Evolutionary conservation across 2,797 vertebrate genomes (phyloP), one percentile per base, ranked within the genome.

Genomic region (Anguilla anguilla): DNA sequence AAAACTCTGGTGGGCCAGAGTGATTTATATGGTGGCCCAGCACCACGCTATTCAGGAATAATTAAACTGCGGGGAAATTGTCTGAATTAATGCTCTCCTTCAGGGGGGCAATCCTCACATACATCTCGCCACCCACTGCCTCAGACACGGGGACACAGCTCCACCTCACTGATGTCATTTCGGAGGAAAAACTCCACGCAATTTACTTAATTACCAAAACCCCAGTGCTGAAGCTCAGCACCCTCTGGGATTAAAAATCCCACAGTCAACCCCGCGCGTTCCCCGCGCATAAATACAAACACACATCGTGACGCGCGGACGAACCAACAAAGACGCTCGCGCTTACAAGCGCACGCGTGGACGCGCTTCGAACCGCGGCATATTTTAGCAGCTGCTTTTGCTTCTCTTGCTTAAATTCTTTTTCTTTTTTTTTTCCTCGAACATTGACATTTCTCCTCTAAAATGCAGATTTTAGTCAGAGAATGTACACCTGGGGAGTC

Each of bases 61-160:
- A 95, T 95, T 95, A 95, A 95, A 95, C 92, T 95, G 93, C 92
- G 92, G 91, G 92, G 93, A 92, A 92, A 92, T 92, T 94, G 93
- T 88, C 90, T 91, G 94, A 95, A 94, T 94, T 93, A 95, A 94
- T 93, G 91, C 28, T 92, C 89, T 93, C 92, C 92, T 92, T 93
- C 89, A 89, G 89, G 91, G 77, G 90, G 92, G 88, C 88, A 91
- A 92, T 94, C 91, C 92, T 94, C 94, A 94, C 91, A 91, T 87
- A 90, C 91, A 91, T 93, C 89, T 92, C 88, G 61, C 88, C 35
- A n/a, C 46, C 53, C 11, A 22, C 55, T 31, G 79, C 43, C 64
- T 90, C 89, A 88, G 91, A 91, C 90, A 67, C 46, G 31, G 90
- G 86, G 46, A 35, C 11, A 39, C 83, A 39, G 86, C 59, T 77